A percentile compares a stretch with the other conserved stretches of the same genome.
These are phyloP conservation scores for Exephanes ischioxanthus DNA, from an alignment of 2,888 invertebrate genomes.

Conservation along the genomic window DNA sequence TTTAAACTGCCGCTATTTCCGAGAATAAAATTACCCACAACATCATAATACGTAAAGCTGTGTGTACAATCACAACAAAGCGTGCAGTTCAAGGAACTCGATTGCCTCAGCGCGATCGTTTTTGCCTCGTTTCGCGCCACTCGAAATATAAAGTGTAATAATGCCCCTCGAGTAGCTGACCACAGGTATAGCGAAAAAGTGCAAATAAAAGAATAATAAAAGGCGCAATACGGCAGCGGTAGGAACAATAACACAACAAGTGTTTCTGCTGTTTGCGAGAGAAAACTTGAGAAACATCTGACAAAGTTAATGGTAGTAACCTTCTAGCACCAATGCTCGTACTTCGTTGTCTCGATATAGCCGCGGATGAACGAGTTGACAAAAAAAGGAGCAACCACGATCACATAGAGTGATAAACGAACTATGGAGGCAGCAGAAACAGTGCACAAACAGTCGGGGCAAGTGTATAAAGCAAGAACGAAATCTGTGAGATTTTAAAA, in stretches of 20 bases:
- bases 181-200: constrained; percentile 43
- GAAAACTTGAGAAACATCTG: constrained; percentile 61
- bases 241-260: constrained; percentile 38
- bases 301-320: constrained; percentile 64
- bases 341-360: constrained; percentile 1
- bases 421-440: constrained; percentile 5
- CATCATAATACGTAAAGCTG: constrained; percentile 1
- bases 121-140: constrained; percentile 60
- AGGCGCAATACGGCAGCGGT: constrained; percentile 12
- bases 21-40: background rate
- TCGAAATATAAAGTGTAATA: constrained; percentile 65
- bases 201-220: constrained; percentile 33
- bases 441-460: background rate
- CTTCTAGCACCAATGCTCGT: constrained; percentile 49
- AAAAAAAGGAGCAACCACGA: constrained; percentile 11
- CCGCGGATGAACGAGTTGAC: constrained; percentile 54
- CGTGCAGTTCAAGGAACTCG: constrained; percentile 61
- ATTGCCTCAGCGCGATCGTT: constrained; percentile 54
- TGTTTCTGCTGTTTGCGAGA: constrained; percentile 18
- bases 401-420: background rate
- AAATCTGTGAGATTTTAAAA: constrained; percentile 48
- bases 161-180: constrained; percentile 48
- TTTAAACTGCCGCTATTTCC: background rate
- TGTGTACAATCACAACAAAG: constrained; percentile 22
- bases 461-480: constrained; percentile 19